Conservation (phyloP, 64 coral and sea anemone species). For the Actinia tenebrosa region DNA sequence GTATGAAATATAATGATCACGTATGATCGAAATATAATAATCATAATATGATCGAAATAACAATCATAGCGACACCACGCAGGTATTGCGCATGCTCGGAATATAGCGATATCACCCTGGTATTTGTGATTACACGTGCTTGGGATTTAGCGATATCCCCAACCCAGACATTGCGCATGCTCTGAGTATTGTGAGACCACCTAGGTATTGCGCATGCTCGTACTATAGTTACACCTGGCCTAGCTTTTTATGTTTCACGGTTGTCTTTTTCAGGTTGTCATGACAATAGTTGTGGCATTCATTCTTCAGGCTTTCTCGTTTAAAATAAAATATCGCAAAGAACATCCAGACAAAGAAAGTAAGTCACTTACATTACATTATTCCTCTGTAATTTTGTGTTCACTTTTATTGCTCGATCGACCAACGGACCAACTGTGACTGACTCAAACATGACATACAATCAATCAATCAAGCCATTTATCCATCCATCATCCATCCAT, state of each 20-base stretch:
- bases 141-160: too few relatives aligned
- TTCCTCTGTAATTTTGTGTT: neutral
- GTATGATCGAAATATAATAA: neutral
- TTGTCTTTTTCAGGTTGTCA: constrained; percentile 73
- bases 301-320: constrained; percentile 91
- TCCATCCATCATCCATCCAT: too few relatives aligned
- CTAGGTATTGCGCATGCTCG: neutral
- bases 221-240: too few relatives aligned
- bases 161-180: too few relatives aligned
- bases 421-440: neutral
- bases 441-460: too few relatives aligned
- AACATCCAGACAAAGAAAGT: constrained; percentile 55
- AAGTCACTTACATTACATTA: neutral
- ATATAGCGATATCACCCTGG: neutral
- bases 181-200: too few relatives aligned
- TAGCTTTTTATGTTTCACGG: too few relatives aligned
- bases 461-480: too few relatives aligned
- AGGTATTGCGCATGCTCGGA: neutral
- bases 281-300: constrained; percentile 94
- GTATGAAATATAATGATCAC: neutral
- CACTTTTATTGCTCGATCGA: neutral
- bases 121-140: too few relatives aligned
- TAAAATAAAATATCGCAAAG: constrained; percentile 68
- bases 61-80: neutral
- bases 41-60: neutral